Conservation (phyloP, 1,140 invertebrate genomes). For the Macrosteles quadrilineatus region DNA sequence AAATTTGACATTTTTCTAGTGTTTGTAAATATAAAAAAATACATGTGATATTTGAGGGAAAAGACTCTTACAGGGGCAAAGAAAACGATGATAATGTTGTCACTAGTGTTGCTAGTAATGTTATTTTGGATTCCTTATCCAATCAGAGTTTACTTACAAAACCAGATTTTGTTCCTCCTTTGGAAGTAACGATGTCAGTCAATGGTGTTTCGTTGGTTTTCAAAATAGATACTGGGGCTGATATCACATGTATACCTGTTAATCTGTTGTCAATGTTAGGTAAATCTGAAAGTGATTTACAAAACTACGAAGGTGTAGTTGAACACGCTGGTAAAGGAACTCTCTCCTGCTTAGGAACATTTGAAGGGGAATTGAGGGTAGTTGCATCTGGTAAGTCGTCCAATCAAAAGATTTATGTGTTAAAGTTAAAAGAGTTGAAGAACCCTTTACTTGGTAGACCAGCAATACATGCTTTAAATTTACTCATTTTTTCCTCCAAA, state of each 20-base stretch:
- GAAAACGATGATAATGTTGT: neutral
- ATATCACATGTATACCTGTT: neutral
- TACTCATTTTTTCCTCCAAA: neutral
- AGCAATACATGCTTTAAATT: neutral
- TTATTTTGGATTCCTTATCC: neutral
- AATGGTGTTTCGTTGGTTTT: neutral
- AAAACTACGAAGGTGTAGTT: neutral
- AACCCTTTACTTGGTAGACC: neutral
- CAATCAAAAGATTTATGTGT: neutral
- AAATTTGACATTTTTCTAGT: neutral
- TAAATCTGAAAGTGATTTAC: neutral
- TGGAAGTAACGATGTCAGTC: neutral
- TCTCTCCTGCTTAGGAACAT: neutral
- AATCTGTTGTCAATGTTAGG: neutral
- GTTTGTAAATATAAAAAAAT: neutral
- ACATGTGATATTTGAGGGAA: no score
- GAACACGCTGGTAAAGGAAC: neutral
- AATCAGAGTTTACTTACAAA: neutral
- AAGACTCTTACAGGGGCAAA: no score
- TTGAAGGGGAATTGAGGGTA: neutral
- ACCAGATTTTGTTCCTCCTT: neutral
- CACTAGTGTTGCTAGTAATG: no score
- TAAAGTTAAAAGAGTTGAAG: no score
- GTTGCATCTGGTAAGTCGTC: neutral
- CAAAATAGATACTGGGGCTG: constrained; percentile 7